phyloP scores from a whole-genome alignment of 1,140 invertebrate genomes.

The Eufriesea mexicana region DNA sequence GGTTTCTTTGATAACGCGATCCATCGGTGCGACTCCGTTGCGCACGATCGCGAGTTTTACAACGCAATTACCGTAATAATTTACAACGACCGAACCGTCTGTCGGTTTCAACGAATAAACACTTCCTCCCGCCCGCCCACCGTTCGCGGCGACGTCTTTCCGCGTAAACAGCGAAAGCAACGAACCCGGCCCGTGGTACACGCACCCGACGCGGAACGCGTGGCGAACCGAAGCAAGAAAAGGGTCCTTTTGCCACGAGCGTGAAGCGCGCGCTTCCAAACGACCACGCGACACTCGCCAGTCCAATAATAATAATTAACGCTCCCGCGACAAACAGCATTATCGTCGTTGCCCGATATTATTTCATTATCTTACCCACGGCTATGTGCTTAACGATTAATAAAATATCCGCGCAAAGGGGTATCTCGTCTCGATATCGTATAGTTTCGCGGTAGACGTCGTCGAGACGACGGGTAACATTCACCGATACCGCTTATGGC shows the following conservation, averaged over 20 bases:
- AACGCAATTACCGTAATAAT: slow-evolving; percentile 62
- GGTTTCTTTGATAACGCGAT: slow-evolving; percentile 37
- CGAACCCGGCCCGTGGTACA: not conserved
- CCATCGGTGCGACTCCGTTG: not conserved
- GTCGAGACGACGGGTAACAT: slow-evolving; percentile 35
- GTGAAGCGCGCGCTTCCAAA: not conserved
- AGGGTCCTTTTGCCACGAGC: no score
- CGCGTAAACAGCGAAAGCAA: not conserved
- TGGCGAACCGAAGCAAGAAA: no score
- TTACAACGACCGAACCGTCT: slow-evolving; percentile 53
- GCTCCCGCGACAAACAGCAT: slow-evolving; percentile 71
- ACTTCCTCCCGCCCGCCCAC: not conserved
- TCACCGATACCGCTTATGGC: not conserved
- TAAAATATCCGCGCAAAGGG: slow-evolving; percentile 73
- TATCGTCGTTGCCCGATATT: slow-evolving; percentile 77
- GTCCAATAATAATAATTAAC: slow-evolving; percentile 75
- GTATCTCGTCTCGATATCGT: slow-evolving; percentile 70
- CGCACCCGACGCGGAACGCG: not conserved
- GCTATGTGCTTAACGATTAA: slow-evolving; percentile 79
- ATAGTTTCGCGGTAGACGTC: slow-evolving; percentile 73
- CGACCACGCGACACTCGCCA: slow-evolving; percentile 14
- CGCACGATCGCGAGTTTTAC: slow-evolving; percentile 46
- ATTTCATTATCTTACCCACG: slow-evolving; percentile 75
- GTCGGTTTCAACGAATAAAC: slow-evolving; percentile 35
- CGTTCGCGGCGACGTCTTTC: slow-evolving; percentile 3